Percentiles rank a stretch among this genome's conserved stretches.
phyloP scores from a whole-genome alignment of 1,140 invertebrate genomes.

The Drosophila subobscura region DNA sequence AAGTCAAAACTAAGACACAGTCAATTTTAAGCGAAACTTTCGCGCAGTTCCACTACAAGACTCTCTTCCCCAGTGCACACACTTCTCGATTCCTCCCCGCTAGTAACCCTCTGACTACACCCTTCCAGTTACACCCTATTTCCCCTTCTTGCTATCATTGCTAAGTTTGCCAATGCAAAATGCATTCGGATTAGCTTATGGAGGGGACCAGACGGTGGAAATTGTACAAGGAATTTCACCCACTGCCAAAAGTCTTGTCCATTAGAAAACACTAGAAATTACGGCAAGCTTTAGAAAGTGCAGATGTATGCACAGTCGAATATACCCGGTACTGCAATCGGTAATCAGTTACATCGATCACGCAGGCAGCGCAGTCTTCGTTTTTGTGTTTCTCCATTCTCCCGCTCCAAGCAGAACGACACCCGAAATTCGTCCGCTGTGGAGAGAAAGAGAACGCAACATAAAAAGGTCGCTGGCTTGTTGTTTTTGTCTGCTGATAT shows the following conservation, averaged over 20 bases:
- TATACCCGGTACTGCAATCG: no score
- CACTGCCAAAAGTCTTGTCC: slow-evolving; percentile 28
- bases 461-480: no score
- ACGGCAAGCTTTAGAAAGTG: neutral
- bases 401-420: no score
- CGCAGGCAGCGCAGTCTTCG: no score
- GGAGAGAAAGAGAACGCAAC: no score
- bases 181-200: slow-evolving; percentile 59
- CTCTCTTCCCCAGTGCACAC: slow-evolving; percentile 21
- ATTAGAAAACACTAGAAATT: slow-evolving; percentile 61
- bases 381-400: no score
- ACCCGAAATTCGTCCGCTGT: no score
- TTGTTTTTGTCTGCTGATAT: no score
- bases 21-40: slow-evolving; percentile 56
- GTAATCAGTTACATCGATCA: no score
- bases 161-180: slow-evolving; percentile 60
- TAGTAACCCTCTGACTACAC: no score
- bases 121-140: no score
- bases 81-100: slow-evolving; percentile 1
- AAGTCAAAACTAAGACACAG: slow-evolving; percentile 66
- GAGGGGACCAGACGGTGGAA: slow-evolving; percentile 14
- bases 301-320: no score
- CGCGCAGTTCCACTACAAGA: neutral
- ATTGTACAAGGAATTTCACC: slow-evolving; percentile 3
- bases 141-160: neutral